Conservation (phyloP, 2,113 vertebrate genomes). For the Caloenas nicobarica region DNA sequence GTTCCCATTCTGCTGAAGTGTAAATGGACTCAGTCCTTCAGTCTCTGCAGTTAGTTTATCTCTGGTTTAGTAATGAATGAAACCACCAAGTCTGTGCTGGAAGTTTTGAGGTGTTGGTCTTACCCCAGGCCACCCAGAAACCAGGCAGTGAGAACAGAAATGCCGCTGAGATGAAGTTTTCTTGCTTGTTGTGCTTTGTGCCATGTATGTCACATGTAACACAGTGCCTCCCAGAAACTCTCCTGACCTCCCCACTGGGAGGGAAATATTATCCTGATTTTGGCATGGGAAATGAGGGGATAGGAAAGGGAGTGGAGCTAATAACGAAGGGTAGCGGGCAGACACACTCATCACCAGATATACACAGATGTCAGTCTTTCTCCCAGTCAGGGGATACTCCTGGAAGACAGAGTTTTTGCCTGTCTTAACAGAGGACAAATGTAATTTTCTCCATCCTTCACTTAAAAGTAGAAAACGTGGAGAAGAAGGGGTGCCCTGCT, state of each 20-base stretch:
- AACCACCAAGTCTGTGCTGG: not conserved
- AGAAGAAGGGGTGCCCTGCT: not conserved
- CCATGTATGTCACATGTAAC: rapidly evolving
- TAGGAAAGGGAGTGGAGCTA: not conserved
- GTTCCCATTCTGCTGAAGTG: not conserved
- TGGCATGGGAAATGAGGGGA: not conserved
- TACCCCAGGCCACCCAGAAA: not conserved
- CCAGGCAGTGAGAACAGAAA: not conserved
- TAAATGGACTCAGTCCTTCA: not conserved
- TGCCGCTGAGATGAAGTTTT: rapidly evolving
- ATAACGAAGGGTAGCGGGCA: not conserved
- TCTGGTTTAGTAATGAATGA: not conserved
- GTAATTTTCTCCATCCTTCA: not conserved
- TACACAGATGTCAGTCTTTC: not conserved
- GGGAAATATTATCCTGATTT: not conserved
- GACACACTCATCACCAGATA: not conserved
- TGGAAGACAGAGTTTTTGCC: not conserved
- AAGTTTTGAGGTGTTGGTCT: not conserved
- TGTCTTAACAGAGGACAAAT: not conserved
- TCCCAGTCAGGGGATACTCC: not conserved
- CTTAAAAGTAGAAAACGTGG: not conserved
- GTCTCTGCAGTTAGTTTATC: not conserved
- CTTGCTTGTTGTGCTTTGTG: not conserved
- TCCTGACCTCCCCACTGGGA: not conserved
- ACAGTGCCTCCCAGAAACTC: not conserved